Evolutionary conservation across 2,113 vertebrate genomes (phyloP), one percentile per base, ranked within the genome.

Genomic region (Argyrosomus japonicus): DNA sequence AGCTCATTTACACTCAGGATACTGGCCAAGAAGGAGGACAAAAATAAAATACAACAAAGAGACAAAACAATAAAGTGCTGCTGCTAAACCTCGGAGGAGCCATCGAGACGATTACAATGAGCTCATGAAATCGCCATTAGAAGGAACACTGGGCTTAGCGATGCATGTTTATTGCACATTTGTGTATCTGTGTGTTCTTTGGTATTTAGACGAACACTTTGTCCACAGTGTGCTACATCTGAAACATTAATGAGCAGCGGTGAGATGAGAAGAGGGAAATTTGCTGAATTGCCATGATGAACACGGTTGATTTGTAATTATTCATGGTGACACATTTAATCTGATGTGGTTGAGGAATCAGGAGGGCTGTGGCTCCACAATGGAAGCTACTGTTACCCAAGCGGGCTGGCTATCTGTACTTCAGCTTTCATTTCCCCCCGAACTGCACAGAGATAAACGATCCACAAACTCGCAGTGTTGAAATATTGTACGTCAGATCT

Each of bases 181-280:
- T 83, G 87, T 77, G 1, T 48, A 45, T 75, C 58, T 54, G 74
- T 68, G 36, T 71, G 68, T 74, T 75, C 53, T n/a, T 56, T 21
- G 43, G 61, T 78, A 76, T 83, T 87, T 74, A 83, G 87, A 71
- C 13, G 1, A 79, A 79, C 29, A 81, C 53, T 87, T 76, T 77
- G 71, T 79, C 77, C 75, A 75, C 57, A 43, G 27, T 25, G 81
- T 62, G 43, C 77, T 43, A 19, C 47, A 50, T 75, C 50, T 90
- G 77, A 91, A 85, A 92, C 82, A 87, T 93, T 92, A 86, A 93
- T 88, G 82, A 89, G 85, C 81, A 47, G 63, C 14, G 65, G 3
- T 14, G 70, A 84, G 76, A 86, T 71, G 76, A 86, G 67, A 58
- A 47, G 79, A 77, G 72, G 27, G 50, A 32, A 70, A 77, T 82